These are phyloP conservation scores for Psylliodes chrysocephalus DNA, from an alignment of 2,888 invertebrate species.

Conservation along the genomic window DNA sequence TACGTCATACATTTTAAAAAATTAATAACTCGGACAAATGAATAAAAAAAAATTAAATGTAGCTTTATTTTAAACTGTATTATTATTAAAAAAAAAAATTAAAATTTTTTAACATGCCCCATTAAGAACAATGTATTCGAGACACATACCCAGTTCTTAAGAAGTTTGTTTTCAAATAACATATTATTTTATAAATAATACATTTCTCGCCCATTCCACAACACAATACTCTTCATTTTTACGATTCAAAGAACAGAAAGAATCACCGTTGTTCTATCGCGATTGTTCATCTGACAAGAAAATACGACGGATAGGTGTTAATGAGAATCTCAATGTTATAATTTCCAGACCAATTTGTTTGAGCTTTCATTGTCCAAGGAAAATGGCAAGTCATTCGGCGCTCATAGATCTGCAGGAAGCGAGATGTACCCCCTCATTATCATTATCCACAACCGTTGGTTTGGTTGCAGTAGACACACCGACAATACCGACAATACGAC, in stretches of 20 bases:
- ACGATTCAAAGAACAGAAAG: conserved; percentile 8
- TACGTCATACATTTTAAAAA: no score
- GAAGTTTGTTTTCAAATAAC: conserved; percentile 1
- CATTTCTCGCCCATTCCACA: conserved; percentile 5
- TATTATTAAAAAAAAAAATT: no score
- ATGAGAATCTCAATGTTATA: conserved; percentile 38
- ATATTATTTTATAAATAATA: conserved; percentile 8
- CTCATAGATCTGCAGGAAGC: conserved; percentile 51
- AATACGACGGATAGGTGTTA: conserved; percentile 37
- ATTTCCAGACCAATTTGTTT: conserved; percentile 44
- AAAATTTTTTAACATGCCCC: no score
- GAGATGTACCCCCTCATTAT: conserved; percentile 51
- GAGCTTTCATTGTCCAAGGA: conserved; percentile 43
- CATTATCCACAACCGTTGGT: conserved; percentile 41
- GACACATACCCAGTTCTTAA: no score
- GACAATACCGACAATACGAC: conserved; percentile 35
- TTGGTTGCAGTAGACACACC: conserved; percentile 35
- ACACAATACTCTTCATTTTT: conserved; percentile 24
- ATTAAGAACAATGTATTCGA: no score
- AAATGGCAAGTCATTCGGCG: conserved; percentile 48
- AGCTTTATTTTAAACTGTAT: no score
- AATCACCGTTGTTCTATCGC: conserved; percentile 29
- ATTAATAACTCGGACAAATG: no score
- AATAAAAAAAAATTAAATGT: no score
- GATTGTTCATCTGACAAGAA: conserved; percentile 31